Base-by-base conservation (phyloP, 2,797 vertebrate species). In the Sebastes itinus region DNA sequence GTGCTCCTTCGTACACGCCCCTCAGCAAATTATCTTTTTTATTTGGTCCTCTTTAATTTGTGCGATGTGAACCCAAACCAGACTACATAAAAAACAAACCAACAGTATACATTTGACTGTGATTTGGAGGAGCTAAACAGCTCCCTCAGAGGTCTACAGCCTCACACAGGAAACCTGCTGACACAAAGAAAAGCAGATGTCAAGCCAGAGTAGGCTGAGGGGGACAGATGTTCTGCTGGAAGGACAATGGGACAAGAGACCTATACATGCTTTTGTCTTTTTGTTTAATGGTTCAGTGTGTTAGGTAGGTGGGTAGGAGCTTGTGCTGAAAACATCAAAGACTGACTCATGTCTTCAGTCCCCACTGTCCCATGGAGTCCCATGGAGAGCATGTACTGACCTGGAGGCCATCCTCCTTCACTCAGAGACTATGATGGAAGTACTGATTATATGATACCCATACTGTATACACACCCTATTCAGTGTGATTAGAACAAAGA, bases 191-290 rank as follows among this genome's bases (percentile, higher is more conserved):
- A 86, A 73, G 59, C 73, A 64, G 64, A 81, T 30, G 75, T 82
- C 27, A 78, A 20, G 5, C 11, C 4, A 72, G 75, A 61, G 73
- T 9, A 7, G 56, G 65, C n/a, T 23, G 67, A 85, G 52, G 64
- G 20, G 38, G 90, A 86, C 89, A 94, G 89, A 91, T 92, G 92
- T 91, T 88, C 80, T 78, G 63, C 68, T 80, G 65, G 66, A 81
- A 35, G 63, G 64, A 91, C 88, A 94, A 92, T 75, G n/a, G 63
- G 69, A 81, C 56, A 78, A 69, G 68, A 73, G 32, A 73, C 16
- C 68, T 61, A 27, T 30, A 60, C 77, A 75, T 67, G 63, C 85
- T 70, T 89, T 91, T 90, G 85, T 89, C 77, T 78, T 86, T 65
- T 52, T 67, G 55, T 52, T 18, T 49, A 49, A 46, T 55, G 42